A percentile compares a stretch with the other conserved stretches of the same genome.
Evolutionary conservation across 2,113 vertebrate genomes (phyloP).

Genomic region (Psittacara wagleri): DNA sequence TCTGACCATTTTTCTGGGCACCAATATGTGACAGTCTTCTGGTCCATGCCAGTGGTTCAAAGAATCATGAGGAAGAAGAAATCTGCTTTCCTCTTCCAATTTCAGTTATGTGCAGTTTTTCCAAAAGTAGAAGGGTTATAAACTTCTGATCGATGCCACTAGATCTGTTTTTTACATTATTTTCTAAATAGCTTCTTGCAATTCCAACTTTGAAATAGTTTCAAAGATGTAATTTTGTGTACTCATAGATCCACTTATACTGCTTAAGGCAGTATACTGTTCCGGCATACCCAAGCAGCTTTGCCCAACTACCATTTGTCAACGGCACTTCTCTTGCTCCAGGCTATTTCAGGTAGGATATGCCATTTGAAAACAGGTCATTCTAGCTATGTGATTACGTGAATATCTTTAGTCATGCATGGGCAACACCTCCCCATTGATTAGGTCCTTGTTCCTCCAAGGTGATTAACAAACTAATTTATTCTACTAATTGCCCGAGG

Average conservation of each 20-base stretch:
- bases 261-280: background rate
- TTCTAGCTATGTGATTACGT: background rate
- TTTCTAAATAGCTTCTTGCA: conserved; percentile 7
- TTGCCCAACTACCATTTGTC: conserved; percentile 21
- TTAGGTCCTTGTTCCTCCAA: conserved; percentile 6
- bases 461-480: conserved; percentile 14
- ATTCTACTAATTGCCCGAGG: background rate
- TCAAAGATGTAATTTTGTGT: conserved; percentile 17
- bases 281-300: conserved; percentile 26
- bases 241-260: background rate
- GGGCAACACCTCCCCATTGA: background rate
- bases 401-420: background rate
- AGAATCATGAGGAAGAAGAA: background rate
- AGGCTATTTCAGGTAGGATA: conserved; percentile 26
- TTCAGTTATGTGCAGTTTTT: background rate
- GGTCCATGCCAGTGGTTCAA: background rate
- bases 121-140: background rate
- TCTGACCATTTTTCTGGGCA: background rate
- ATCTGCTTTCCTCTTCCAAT: background rate
- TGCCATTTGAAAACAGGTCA: conserved; percentile 33
- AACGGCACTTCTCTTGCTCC: conserved; percentile 24
- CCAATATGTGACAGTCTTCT: background rate
- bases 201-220: conserved; percentile 29
- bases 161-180: background rate
- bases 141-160: background rate